Conservation (phyloP, 2,888 invertebrate species). For the Xanthorhoe spadicearia region DNA sequence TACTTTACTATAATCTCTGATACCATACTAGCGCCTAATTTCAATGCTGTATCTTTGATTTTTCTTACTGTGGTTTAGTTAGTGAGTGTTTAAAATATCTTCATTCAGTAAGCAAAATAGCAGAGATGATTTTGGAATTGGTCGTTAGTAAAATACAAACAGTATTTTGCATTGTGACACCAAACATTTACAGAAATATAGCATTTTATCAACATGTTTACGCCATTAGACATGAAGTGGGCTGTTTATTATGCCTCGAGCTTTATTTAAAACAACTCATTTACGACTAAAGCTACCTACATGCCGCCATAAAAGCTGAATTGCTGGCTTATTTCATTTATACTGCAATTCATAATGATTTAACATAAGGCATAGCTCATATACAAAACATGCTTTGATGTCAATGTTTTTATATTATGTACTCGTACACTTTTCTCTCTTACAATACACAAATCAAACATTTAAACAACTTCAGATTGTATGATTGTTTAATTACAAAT, state of each 20-base stretch:
- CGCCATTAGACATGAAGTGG: too few relatives aligned
- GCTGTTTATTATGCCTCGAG: too few relatives aligned
- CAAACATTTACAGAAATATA: neutral
- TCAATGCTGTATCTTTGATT: too few relatives aligned
- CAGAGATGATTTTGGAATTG: too few relatives aligned
- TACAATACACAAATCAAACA: neutral
- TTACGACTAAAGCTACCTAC: too few relatives aligned
- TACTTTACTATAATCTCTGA: too few relatives aligned
- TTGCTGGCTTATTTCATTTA: neutral
- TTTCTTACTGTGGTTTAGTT: too few relatives aligned
- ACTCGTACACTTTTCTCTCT: neutral
- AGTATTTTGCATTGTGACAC: neutral
- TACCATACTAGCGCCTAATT: too few relatives aligned
- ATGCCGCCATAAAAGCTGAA: neutral
- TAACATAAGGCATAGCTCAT: neutral
- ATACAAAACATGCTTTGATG: neutral
- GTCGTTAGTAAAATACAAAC: neutral
- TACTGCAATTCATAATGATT: neutral
- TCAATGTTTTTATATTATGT: neutral
- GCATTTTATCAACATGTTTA: too few relatives aligned
- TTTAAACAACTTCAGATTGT: neutral
- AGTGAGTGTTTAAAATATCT: too few relatives aligned
- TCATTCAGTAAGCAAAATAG: too few relatives aligned
- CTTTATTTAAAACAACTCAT: too few relatives aligned
- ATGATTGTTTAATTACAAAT: neutral